phyloP scores from a whole-genome alignment of 37 sponge, comb jelly and placozoan genomes.

The Geodia barretti region DNA sequence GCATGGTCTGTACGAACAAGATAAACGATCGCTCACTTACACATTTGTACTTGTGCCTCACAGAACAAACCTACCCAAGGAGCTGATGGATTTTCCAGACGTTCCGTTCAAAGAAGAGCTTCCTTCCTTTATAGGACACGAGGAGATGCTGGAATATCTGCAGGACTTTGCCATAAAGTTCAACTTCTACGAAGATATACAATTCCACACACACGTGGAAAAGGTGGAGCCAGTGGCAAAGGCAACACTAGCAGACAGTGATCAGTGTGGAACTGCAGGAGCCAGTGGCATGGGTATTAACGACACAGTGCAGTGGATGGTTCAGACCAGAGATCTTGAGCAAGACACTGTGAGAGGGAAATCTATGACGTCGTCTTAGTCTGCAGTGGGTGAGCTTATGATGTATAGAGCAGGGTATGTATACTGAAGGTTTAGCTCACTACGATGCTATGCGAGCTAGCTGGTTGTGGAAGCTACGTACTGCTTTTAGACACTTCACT shows the following conservation, averaged over 20 bases:
- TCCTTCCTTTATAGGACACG: slow-evolving; percentile 67
- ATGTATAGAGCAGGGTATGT: too few species aligned
- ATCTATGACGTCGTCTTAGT: slow-evolving; percentile 69
- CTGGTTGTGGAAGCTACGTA: too few species aligned
- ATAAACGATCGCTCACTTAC: too few species aligned
- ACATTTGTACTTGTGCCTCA: too few species aligned
- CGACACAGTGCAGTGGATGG: slow-evolving; percentile 52
- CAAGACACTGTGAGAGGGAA: slow-evolving; percentile 9
- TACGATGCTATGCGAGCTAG: too few species aligned
- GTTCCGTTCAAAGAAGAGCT: slow-evolving; percentile 56
- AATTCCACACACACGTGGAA: slow-evolving; percentile 50
- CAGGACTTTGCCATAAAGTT: slow-evolving; percentile 55
- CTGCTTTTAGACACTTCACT: too few species aligned
- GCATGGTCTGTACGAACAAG: too few species aligned
- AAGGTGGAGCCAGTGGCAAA: slow-evolving; percentile 44
- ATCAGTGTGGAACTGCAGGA: too few species aligned
- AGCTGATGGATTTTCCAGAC: slow-evolving; percentile 73
- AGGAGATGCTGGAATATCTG: slow-evolving; percentile 60
- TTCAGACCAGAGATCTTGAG: slow-evolving; percentile 23
- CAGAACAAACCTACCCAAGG: slow-evolving; percentile 84
- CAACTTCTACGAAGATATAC: slow-evolving; percentile 46
- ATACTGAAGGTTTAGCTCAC: too few species aligned
- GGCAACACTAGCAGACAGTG: background rate
- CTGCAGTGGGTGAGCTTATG: slow-evolving; percentile 92
- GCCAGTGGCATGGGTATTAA: too few species aligned